These are phyloP conservation scores for Anorthoa munda DNA, from an alignment of 2,888 invertebrate genomes.

Conservation along the genomic window DNA sequence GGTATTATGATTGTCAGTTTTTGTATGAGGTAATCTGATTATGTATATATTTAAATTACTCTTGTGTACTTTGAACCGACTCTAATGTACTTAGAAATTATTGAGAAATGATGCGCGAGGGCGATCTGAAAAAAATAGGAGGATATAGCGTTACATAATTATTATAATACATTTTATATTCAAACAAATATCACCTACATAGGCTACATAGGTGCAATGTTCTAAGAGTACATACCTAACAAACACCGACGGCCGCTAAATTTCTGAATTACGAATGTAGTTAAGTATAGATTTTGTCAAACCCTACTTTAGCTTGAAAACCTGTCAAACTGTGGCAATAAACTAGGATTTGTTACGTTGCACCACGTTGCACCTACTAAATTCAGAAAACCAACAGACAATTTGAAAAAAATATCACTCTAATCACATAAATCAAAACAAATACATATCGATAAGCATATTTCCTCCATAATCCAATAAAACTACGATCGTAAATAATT, in stretches of 20 bases:
- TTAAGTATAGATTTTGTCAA: no score
- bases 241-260: no score
- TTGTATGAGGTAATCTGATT: slow-evolving; percentile 44
- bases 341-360: no score
- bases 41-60: slow-evolving; percentile 40
- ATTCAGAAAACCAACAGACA: no score
- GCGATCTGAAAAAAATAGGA: neutral
- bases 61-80: slow-evolving; percentile 29
- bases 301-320: no score
- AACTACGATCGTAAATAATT: neutral
- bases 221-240: no score
- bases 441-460: neutral
- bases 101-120: slow-evolving; percentile 3
- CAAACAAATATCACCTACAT: neutral
- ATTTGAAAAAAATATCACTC: neutral
- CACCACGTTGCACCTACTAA: no score
- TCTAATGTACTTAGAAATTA: slow-evolving; percentile 11
- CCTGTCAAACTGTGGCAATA: no score
- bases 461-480: neutral
- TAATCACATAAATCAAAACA: neutral
- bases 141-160: neutral
- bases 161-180: neutral
- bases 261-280: no score
- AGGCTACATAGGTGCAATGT: no score
- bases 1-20: slow-evolving; percentile 33